Percentiles rank a stretch among this genome's conserved stretches.
These are phyloP conservation scores for Drosophila mayri DNA, from an alignment of 1,140 invertebrate genomes.

Conservation along the genomic window DNA sequence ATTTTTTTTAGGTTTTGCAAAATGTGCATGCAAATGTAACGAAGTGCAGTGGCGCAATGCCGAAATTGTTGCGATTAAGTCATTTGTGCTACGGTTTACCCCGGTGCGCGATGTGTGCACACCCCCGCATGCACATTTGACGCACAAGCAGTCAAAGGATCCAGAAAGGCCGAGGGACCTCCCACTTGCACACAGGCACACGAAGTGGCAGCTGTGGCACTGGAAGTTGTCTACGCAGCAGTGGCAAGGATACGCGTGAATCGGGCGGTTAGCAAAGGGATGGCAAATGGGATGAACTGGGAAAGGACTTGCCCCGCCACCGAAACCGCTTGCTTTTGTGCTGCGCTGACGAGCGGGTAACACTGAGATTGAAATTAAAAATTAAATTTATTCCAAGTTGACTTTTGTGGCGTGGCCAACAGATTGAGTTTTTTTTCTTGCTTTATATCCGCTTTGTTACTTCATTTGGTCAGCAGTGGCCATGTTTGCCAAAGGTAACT, in stretches of 20 bases:
- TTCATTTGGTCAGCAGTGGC: constrained; percentile 18
- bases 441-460: constrained; percentile 13
- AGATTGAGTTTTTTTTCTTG: constrained; percentile 36
- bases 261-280: background rate
- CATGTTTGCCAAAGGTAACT: constrained; percentile 37
- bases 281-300: constrained; percentile 11
- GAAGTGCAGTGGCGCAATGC: constrained; percentile 8
- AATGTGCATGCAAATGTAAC: background rate
- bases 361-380: constrained; percentile 77
- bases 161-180: constrained; percentile 36
- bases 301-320: constrained; percentile 15
- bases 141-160: constrained; percentile 20
- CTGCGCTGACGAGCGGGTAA: constrained; percentile 34
- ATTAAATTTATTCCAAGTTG: constrained; percentile 79
- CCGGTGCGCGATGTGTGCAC: constrained; percentile 54
- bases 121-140: constrained; percentile 20
- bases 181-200: constrained; percentile 28
- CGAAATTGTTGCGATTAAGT: constrained; percentile 60
- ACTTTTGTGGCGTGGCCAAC: constrained; percentile 64
- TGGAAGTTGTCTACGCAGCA: constrained; percentile 76
- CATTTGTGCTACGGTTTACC: constrained; percentile 57
- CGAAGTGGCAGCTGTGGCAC: constrained; percentile 60
- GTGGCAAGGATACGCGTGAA: constrained; percentile 14
- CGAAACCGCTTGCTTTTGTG: constrained; percentile 61
- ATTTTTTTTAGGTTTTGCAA: background rate